Conservation (phyloP, 2,113 vertebrate genomes). For the Odocoileus hemionus region DNA sequence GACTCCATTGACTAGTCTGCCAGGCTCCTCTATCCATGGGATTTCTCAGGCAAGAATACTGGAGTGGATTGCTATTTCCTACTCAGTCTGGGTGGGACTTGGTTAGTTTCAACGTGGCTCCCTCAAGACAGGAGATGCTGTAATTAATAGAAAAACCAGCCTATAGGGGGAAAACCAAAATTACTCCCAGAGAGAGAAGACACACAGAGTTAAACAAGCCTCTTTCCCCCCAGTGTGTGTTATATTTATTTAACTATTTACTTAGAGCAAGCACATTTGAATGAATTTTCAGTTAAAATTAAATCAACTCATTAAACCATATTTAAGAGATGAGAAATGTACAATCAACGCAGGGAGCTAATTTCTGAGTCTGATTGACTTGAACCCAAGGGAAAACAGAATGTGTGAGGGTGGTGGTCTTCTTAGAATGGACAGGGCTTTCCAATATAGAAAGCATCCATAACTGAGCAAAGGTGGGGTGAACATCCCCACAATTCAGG, state of each 20-base stretch:
- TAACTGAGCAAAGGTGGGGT: not conserved
- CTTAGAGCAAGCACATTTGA: conserved; percentile 62
- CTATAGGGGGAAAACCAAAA: not conserved
- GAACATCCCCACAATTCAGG: accelerated
- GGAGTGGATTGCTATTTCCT: not conserved
- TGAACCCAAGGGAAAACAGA: not conserved
- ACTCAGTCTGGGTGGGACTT: not conserved
- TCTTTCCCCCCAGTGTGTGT: not conserved
- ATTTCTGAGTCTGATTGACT: not conserved
- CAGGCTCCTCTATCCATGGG: not conserved
- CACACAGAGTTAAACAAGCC: not conserved
- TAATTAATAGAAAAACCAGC: not conserved
- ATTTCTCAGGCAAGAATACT: not conserved
- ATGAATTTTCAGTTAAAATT: conserved; percentile 66
- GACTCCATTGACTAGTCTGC: not conserved
- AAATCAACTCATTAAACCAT: conserved; percentile 62
- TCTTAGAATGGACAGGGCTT: accelerated
- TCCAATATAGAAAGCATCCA: accelerated
- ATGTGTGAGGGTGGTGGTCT: accelerated
- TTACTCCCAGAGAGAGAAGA: not conserved
- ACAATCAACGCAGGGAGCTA: not conserved
- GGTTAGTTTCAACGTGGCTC: accelerated
- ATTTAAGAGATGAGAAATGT: conserved; percentile 35
- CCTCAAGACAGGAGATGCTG: not conserved
- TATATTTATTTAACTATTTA: conserved; percentile 69